Evolutionary conservation across 2,113 vertebrate species (phyloP), one percentile per base, ranked within the genome.

Genomic region (Clarias gariepinus): DNA sequence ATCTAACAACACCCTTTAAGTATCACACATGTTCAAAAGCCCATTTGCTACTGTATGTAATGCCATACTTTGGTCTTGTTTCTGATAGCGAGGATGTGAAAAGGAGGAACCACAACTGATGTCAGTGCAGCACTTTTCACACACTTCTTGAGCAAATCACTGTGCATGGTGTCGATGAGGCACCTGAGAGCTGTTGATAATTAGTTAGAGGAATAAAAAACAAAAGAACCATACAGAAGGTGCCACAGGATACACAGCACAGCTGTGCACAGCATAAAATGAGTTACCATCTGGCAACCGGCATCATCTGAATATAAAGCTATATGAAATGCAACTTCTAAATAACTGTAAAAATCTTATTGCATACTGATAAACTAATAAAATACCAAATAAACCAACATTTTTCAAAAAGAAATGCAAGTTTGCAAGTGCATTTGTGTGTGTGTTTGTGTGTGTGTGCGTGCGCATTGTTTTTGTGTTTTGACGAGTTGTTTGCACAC

Each of bases 181-280:
- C 57, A 60, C 78, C 53, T 80, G 78, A 81, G 78, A 81, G 30
- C 57, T 81, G 57, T 21, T 41, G 78, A 33, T 81, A 81, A 81
- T 81, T 81, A 61, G 78, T 61, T 81, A 25, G 57, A 41, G 78
- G 57, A 36, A 41, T 61, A 81, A 81, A 61, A 21, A 81, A 81
- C 57, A 61, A 81, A 80, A 61, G 58, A 81, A 61, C 4, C 78
- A 25, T 81, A 36, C 57, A 3, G 78, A 81, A 81, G 41, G 61
- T 61, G 57, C 57, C 78, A 81, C 78, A 81, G 57, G 57, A 81
- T 58, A 80, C 30, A 80, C 1, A 1, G 76, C 55, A 80, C 78
- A 81, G 58, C 78, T 61, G 78, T 41, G 57, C 58, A 1, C 30
- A 61, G 3, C 36, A 81, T 81, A 61, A 61, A 81, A 12, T 30